Evolutionary conservation across 2,888 invertebrate species (phyloP), one percentile per base, ranked within the genome.

Genomic region (Linyphia triangularis): DNA sequence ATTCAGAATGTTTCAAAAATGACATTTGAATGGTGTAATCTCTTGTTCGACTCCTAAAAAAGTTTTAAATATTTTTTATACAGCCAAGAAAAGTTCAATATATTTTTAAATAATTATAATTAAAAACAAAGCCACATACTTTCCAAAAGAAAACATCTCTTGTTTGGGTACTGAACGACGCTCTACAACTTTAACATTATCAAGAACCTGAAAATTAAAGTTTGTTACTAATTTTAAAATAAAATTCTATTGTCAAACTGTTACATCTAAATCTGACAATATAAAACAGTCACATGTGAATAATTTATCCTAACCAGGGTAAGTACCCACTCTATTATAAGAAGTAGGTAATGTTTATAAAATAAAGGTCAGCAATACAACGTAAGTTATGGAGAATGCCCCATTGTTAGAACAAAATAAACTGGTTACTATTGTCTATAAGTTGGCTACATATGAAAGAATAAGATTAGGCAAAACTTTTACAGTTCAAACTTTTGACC

Each of bases 1-100:
- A 98, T 40, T 95, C 95, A 26, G 95, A 93, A 61, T 95, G 93
- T 0, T 96, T 96, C 79, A 98, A 93, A 92, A 97, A 97, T 30
- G 94, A 93, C 90, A 98, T 95, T 9, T 93, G 94, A 90, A 98
- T 92, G 0, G 94, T 94, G 90, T 96, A 96, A 70, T 94, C 93
- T 89, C 96, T 93, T 77, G 92, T 92, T 89, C 94, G 93, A 59
- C 90, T 85, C 16, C 91, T 91, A 81, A 79, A 63, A 92, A 92
- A 75, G 90, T 6, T 10, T 10, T 0, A 33, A 79, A 51, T 1
- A 69, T 30, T 19, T n/a, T 69, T 19, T 13, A 79, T 9, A 37
- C 16, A 33, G 19, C 3, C 19, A 28, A 28, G 65, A 63, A 84
- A 51, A 24, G 3, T 40, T 57, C 19, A 16, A 40, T 9, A 33